A percentile compares a stretch with the other conserved stretches of the same genome.
Evolutionary conservation across 1,140 invertebrate species (phyloP).

Genomic region (Saccostrea glomerata): DNA sequence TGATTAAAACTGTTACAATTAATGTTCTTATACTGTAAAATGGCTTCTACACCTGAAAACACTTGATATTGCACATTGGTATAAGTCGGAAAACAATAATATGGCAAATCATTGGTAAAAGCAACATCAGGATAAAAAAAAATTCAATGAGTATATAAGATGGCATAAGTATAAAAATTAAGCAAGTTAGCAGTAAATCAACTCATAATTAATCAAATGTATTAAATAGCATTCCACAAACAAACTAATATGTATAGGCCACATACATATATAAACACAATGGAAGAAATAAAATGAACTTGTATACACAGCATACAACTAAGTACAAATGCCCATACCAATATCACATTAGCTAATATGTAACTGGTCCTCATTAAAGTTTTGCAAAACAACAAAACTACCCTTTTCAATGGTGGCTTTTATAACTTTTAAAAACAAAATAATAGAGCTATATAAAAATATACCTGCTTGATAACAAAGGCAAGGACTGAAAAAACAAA

Average conservation of each 20-base stretch:
- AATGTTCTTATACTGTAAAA: background rate
- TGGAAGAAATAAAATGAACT: background rate
- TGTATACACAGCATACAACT: constrained; percentile 1
- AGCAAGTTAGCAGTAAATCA: background rate
- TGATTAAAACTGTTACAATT: background rate
- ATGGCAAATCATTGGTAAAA: constrained; percentile 24
- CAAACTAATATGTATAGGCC: background rate
- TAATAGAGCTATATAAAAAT: background rate
- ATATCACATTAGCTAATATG: background rate
- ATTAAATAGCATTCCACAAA: background rate
- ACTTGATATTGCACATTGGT: constrained; percentile 22
- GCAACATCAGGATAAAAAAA: background rate
- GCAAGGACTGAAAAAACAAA: constrained; percentile 14
- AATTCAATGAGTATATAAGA: constrained; percentile 2
- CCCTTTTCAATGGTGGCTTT: constrained; percentile 12
- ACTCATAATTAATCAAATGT: background rate
- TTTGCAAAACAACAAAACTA: background rate
- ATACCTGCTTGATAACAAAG: constrained; percentile 21
- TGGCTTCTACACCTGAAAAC: background rate
- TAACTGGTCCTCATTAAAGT: background rate
- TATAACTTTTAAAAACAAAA: background rate
- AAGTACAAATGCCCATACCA: constrained; percentile 28
- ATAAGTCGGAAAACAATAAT: background rate
- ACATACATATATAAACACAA: background rate
- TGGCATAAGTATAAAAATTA: background rate